Percentiles rank a stretch among this genome's conserved stretches.
Evolutionary conservation across 2,888 invertebrate species (phyloP).

Genomic region (Hydriomena furcata): DNA sequence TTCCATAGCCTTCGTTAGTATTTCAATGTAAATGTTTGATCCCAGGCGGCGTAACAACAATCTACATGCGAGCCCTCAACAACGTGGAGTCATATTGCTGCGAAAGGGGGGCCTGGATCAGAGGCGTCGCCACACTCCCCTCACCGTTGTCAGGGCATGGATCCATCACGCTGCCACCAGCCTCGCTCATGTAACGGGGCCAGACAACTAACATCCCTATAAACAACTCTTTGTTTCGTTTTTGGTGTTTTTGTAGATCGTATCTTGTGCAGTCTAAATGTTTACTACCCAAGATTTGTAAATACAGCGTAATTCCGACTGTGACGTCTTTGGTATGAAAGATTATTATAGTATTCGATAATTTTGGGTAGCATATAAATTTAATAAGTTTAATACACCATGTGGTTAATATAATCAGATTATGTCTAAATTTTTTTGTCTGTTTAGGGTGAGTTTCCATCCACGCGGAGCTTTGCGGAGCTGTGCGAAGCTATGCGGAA

Average conservation of each 20-base stretch:
- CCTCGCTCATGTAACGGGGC: slow-evolving; percentile 65
- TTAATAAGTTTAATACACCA: no score
- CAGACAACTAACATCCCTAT: background rate
- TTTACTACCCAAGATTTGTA: background rate
- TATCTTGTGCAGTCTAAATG: background rate
- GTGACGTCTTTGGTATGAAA: background rate
- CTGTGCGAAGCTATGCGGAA: no score
- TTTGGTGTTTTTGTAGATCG: background rate
- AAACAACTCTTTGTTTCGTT: background rate
- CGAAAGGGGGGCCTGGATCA: slow-evolving; percentile 84
- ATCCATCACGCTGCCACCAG: slow-evolving; percentile 73
- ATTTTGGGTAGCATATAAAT: no score
- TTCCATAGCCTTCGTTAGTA: no score
- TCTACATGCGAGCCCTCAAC: slow-evolving; percentile 85
- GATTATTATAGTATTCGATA: no score
- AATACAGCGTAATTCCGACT: no score
- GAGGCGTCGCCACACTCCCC: slow-evolving; percentile 85
- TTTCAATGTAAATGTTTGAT: background rate
- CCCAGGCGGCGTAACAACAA: slow-evolving; percentile 85
- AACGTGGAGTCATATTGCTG: slow-evolving; percentile 87
- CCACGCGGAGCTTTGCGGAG: no score
- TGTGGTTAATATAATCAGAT: no score
- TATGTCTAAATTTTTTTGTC: no score
- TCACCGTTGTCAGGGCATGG: slow-evolving; percentile 85
- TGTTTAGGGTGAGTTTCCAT: no score